Evolutionary conservation across 2,113 vertebrate genomes (phyloP).

Genomic region (Morone chrysops): DNA sequence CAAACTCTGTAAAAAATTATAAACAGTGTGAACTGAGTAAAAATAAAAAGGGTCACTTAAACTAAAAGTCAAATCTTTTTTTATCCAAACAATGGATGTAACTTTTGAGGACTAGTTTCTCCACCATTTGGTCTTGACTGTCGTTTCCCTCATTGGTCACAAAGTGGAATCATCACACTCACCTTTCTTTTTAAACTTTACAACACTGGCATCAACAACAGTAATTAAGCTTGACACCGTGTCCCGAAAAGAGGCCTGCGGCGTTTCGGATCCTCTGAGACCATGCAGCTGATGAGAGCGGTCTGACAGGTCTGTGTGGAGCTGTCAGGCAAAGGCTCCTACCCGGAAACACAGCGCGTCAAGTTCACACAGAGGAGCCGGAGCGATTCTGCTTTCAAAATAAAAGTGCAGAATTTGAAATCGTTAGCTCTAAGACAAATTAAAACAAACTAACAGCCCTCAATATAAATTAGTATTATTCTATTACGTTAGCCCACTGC

Average conservation of each 20-base stretch:
- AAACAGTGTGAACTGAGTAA: conserved; percentile 18
- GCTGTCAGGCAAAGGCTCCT: conserved; percentile 46
- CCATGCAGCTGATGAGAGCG: conserved; percentile 55
- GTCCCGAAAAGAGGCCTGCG: conserved; percentile 34
- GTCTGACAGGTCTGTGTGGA: conserved; percentile 70
- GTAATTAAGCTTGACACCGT: conserved; percentile 45
- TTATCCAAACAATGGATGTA: background rate
- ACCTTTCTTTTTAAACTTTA: conserved; percentile 36
- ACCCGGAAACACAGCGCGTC: conserved; percentile 55
- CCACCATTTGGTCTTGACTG: background rate
- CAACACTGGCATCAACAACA: conserved; percentile 18
- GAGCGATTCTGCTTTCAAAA: conserved; percentile 19
- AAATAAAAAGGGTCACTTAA: background rate
- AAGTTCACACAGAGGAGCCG: conserved; percentile 10
- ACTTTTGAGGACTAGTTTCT: background rate
- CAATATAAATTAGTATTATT: background rate
- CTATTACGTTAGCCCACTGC: background rate
- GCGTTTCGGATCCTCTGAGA: conserved; percentile 17
- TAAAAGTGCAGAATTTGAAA: conserved; percentile 13
- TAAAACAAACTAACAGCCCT: background rate
- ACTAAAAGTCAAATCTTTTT: background rate
- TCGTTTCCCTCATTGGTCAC: background rate
- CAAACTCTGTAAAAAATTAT: background rate
- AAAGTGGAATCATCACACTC: background rate
- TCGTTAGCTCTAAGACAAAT: fast-evolving